Evolutionary conservation across 2,113 vertebrate genomes (phyloP), one percentile per base, ranked within the genome.

Genomic region (Mastomys natalensis): DNA sequence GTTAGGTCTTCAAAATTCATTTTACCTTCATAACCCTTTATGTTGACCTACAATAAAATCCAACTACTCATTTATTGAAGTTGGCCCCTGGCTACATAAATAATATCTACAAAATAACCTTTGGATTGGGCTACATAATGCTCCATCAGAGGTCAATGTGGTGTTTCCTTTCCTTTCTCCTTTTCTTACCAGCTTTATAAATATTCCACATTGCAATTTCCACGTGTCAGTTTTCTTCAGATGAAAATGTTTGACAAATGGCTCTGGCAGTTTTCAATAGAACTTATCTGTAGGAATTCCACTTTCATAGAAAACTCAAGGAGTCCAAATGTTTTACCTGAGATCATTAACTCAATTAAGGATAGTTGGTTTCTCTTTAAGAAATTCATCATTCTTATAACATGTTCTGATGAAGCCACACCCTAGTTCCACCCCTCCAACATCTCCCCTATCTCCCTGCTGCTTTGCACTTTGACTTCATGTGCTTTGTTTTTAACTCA

Each of bases 161-260:
- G 85, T 51, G 84, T 72, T 76, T 95, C 87, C 70, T 10, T 86
- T 93, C 7, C 85, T 90, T 77, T 81, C 62, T 89, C 34, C 82
- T 92, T 62, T 4, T 68, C 72, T 95, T 60, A 91, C n/a, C 82
- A 93, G 86, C 64, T 66, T 37, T 88, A 48, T 37, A 90, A 40
- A 53, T 76, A 91, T 93, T 96, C 87, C 45, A 77, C 16, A 53
- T 22, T 96, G 55, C 21, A 40, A 62, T 94, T 96, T 93, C 31
- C 85, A 3, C 37, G 26, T 92, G 64, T 93, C 90, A 60, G 19
- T 93, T 95, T 96, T 68, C 58, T 84, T 81, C 89, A 37, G 45
- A n/a, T 87, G 51, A 6, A 74, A 62, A 81, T 21, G 16, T 70
- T 74, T 93, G 88, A 76, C 60, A 82, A 55, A n/a, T 60, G 10